Percentiles rank a stretch among this genome's conserved stretches.
Evolutionary conservation across 2,113 vertebrate species (phyloP).

Genomic region (Daphoenositta chrysoptera): DNA sequence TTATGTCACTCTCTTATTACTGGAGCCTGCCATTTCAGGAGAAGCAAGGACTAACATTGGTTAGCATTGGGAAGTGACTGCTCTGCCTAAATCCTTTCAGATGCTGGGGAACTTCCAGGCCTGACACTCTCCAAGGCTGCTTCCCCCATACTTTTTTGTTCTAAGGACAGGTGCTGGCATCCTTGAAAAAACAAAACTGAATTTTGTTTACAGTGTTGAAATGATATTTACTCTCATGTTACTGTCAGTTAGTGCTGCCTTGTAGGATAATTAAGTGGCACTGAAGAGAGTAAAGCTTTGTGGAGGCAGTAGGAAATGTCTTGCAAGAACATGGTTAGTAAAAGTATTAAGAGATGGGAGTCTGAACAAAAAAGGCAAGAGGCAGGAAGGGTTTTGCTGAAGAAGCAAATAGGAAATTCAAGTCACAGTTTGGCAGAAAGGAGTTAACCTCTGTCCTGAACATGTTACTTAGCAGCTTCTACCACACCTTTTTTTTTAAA

Average conservation of each 20-base stretch:
- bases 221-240: neutral
- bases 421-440: neutral
- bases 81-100: neutral
- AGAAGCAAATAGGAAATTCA: neutral
- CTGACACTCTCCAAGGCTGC: neutral
- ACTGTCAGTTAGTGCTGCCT: neutral
- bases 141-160: neutral
- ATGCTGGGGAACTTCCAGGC: neutral
- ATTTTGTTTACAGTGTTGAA: neutral
- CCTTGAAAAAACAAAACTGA: neutral
- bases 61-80: neutral
- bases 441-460: neutral
- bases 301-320: neutral
- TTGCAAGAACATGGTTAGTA: neutral
- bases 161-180: neutral
- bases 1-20: neutral
- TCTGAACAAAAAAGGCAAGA: neutral
- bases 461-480: neutral
- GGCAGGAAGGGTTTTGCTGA: neutral
- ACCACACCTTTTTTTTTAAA: neutral
- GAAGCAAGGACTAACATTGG: neutral
- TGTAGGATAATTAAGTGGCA: neutral
- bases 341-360: neutral
- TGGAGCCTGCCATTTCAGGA: neutral
- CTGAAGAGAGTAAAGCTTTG: neutral